These are phyloP conservation scores for Antennarius striatus DNA, from an alignment of 2,113 vertebrate genomes.

Conservation along the genomic window DNA sequence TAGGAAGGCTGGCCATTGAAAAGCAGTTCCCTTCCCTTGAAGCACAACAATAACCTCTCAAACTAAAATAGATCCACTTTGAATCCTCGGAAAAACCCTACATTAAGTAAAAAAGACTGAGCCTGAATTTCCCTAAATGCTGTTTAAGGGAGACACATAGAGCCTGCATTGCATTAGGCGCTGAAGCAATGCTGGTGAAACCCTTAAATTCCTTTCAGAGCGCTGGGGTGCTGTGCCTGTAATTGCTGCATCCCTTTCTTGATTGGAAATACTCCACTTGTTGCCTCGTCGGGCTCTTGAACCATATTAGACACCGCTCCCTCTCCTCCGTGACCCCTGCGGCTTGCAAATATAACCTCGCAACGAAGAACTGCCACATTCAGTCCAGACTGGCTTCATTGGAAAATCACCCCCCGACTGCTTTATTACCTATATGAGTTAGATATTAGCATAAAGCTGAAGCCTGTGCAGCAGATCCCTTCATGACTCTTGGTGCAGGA, in stretches of 20 bases:
- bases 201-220: slow-evolving; percentile 21
- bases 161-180: slow-evolving; percentile 18
- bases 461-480: slow-evolving; percentile 2
- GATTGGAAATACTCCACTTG: slow-evolving; percentile 49
- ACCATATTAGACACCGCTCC: not conserved
- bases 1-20: too few species aligned
- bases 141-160: slow-evolving; percentile 9
- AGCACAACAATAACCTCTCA: slow-evolving; percentile 15
- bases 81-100: slow-evolving; percentile 4
- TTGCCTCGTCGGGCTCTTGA: slow-evolving; percentile 9
- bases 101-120: slow-evolving; percentile 1
- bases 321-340: slow-evolving; percentile 20
- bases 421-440: slow-evolving; percentile 9
- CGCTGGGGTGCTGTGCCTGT: slow-evolving; percentile 10
- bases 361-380: not conserved
- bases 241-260: slow-evolving; percentile 34
- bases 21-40: not conserved
- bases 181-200: slow-evolving; percentile 35
- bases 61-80: too few species aligned
- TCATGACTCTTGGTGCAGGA: slow-evolving; percentile 8
- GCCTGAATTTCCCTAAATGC: not conserved
- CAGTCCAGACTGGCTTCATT: not conserved
- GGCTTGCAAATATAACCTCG: not conserved
- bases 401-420: not conserved
- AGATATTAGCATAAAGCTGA: slow-evolving; percentile 5